Percentiles rank a stretch among this genome's conserved stretches.
Conservation (phyloP, 2,888 invertebrate genomes). For the Prenolepis imparis region DNA sequence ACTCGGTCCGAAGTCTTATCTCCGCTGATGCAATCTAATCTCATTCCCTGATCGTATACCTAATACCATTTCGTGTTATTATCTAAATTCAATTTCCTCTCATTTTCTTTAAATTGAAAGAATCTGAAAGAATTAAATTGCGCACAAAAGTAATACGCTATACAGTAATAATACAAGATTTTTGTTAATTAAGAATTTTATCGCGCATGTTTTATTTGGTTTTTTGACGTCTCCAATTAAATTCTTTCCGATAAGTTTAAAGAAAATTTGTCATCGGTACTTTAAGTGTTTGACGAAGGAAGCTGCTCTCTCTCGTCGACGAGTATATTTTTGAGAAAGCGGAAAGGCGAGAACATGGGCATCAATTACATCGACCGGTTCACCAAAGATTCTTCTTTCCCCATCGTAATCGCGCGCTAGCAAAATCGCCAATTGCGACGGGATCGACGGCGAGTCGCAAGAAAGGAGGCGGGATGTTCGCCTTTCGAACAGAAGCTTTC, state of each 20-base stretch:
- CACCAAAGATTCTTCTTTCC: constrained; percentile 40
- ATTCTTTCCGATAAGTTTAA: too few species aligned
- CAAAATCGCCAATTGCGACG: constrained; percentile 58
- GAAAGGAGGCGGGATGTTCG: constrained; percentile 37
- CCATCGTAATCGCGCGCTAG: constrained; percentile 40
- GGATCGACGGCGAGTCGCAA: constrained; percentile 25
- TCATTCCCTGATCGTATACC: background rate
- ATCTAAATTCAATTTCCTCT: constrained; percentile 3
- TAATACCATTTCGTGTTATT: background rate
- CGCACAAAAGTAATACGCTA: too few species aligned
- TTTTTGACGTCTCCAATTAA: too few species aligned
- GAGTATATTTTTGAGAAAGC: constrained; percentile 35
- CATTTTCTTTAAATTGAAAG: background rate
- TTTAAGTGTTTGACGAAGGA: background rate
- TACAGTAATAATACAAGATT: too few species aligned
- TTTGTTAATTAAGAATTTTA: too few species aligned
- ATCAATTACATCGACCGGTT: constrained; percentile 52
- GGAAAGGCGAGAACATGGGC: constrained; percentile 53
- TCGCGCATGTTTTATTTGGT: too few species aligned
- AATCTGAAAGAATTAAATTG: background rate
- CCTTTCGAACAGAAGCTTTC: constrained; percentile 47
- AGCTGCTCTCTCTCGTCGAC: background rate
- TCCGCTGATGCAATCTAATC: background rate
- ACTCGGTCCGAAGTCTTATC: constrained; percentile 28
- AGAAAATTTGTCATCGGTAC: too few species aligned